Evolutionary conservation across 2,113 vertebrate species (phyloP).

Genomic region (Halcyon senegalensis): DNA sequence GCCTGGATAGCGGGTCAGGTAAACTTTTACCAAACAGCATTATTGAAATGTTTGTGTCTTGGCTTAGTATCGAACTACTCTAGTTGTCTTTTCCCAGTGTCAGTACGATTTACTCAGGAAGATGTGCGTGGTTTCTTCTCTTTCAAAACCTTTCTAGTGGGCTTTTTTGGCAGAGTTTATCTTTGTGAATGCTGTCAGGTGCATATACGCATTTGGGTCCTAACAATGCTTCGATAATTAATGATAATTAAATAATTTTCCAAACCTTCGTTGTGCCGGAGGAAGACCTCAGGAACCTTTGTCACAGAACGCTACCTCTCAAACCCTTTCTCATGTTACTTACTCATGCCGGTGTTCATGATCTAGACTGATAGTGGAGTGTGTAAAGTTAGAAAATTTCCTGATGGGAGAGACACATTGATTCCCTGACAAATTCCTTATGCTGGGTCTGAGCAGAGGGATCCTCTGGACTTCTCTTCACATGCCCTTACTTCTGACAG

Average conservation of each 20-base stretch:
- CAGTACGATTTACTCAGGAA: not conserved
- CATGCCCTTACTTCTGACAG: not conserved
- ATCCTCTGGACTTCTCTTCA: not conserved
- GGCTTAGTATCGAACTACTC: not conserved
- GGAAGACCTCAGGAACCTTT: not conserved
- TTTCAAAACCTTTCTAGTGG: not conserved
- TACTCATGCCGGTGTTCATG: rapidly evolving
- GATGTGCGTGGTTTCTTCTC: not conserved
- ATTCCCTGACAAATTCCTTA: not conserved
- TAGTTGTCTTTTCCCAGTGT: not conserved
- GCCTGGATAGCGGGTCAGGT: not conserved
- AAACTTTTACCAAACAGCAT: not conserved
- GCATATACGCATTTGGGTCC: not conserved
- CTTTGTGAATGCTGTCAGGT: not conserved
- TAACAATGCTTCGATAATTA: not conserved
- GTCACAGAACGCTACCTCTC: rapidly evolving
- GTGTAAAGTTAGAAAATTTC: not conserved
- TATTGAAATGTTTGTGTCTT: not conserved
- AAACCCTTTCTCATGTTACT: not conserved
- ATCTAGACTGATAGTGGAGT: not conserved
- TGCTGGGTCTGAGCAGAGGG: not conserved
- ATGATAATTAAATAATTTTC: not conserved
- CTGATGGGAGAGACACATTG: not conserved
- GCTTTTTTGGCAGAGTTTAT: not conserved
- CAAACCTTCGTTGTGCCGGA: not conserved